A percentile compares a stretch with the other conserved stretches of the same genome.
Evolutionary conservation across 1,140 invertebrate species (phyloP).

Genomic region (Brachionus manjavacas): DNA sequence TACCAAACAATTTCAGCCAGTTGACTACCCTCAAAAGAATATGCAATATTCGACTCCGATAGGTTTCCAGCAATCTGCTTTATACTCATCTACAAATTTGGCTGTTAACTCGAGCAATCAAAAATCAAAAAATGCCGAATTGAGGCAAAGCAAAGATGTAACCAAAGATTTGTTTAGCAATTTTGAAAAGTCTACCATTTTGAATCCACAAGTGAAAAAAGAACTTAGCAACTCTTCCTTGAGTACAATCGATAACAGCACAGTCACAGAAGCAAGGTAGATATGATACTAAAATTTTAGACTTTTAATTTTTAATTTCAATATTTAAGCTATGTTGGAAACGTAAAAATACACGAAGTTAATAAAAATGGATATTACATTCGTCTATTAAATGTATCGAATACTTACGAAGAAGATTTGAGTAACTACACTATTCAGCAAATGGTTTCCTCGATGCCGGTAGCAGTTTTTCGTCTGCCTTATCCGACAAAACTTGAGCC

Average conservation of each 20-base stretch:
- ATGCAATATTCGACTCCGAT: neutral
- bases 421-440: slow-evolving; percentile 55
- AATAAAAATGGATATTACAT: slow-evolving; percentile 41
- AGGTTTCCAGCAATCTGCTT: neutral
- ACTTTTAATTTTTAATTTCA: neutral
- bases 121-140: neutral
- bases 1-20: slow-evolving; percentile 4
- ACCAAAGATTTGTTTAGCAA: slow-evolving; percentile 31
- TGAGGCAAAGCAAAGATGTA: neutral
- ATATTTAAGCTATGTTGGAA: slow-evolving; percentile 25
- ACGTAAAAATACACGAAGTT: slow-evolving; percentile 40
- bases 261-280: slow-evolving; percentile 28
- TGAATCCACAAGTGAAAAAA: slow-evolving; percentile 3
- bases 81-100: neutral
- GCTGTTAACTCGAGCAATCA: neutral
- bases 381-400: slow-evolving; percentile 40
- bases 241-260: slow-evolving; percentile 29
- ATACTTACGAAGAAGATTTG: slow-evolving; percentile 51
- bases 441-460: slow-evolving; percentile 54
- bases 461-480: slow-evolving; percentile 55
- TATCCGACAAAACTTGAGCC: slow-evolving; percentile 49
- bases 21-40: neutral
- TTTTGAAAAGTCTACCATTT: slow-evolving; percentile 13
- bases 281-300: neutral
- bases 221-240: slow-evolving; percentile 1